Evolutionary conservation across 2,113 vertebrate genomes (phyloP).

Genomic region (Gobius niger): DNA sequence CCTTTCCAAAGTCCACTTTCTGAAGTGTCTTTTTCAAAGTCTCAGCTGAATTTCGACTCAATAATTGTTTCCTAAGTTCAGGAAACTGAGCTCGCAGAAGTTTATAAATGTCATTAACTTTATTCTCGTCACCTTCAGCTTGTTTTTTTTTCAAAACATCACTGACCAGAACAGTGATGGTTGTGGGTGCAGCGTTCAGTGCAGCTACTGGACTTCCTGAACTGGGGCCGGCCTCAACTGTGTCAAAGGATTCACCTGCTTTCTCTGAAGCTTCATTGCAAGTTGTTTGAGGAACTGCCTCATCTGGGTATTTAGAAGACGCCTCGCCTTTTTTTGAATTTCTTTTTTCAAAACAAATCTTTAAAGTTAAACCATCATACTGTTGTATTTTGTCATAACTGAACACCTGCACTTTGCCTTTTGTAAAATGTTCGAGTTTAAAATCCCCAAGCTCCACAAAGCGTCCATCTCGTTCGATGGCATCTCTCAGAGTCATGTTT

Average conservation of each 20-base stretch:
- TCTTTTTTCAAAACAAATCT: background rate
- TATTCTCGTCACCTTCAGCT: no score
- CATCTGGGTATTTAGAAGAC: no score
- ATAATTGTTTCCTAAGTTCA: background rate
- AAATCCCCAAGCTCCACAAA: background rate
- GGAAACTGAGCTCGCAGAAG: background rate
- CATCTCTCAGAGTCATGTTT: conserved; percentile 24
- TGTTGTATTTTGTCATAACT: background rate
- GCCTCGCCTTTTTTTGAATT: background rate
- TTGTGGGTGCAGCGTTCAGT: rapidly evolving
- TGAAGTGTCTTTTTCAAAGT: conserved; percentile 19
- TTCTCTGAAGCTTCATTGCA: no score
- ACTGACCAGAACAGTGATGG: background rate
- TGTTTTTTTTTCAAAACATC: background rate
- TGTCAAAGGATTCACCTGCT: background rate
- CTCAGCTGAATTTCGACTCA: conserved; percentile 4
- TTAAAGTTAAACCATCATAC: background rate
- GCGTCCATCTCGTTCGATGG: conserved; percentile 31
- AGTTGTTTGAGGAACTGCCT: no score
- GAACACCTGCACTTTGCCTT: rapidly evolving
- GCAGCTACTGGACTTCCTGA: rapidly evolving
- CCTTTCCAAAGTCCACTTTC: no score
- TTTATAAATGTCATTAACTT: rapidly evolving
- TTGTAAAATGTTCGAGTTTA: background rate
- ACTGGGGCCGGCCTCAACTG: no score